Percentiles rank a stretch among this genome's conserved stretches.
Conservation (phyloP, 2,888 invertebrate species). For the Nezara viridula region DNA sequence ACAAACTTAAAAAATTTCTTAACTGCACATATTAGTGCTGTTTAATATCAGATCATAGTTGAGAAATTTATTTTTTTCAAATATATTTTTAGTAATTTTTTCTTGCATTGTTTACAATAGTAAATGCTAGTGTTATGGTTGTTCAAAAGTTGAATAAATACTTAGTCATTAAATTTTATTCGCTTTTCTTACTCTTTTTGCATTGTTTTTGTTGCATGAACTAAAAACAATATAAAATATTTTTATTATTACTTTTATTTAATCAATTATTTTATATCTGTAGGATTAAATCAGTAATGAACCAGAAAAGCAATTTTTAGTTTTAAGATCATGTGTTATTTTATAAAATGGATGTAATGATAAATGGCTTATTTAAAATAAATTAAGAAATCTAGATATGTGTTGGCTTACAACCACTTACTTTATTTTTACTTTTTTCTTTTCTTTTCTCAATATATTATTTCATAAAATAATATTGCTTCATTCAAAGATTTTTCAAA, state of each 20-base stretch:
- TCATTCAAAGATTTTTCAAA: background rate
- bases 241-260: background rate
- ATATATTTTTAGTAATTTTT: background rate
- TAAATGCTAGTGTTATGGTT: background rate
- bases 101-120: background rate
- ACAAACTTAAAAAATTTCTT: background rate
- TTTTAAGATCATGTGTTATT: background rate
- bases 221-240: background rate
- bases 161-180: background rate
- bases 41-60: background rate
- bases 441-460: background rate
- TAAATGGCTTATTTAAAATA: background rate
- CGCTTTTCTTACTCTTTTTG: background rate
- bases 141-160: background rate
- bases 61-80: background rate
- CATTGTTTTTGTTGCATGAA: constrained; percentile 3
- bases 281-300: background rate
- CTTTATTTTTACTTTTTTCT: background rate
- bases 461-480: background rate
- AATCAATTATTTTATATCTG: background rate
- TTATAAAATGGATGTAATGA: background rate
- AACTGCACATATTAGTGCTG: no score
- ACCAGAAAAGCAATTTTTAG: background rate
- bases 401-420: background rate
- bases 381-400: background rate